These are phyloP conservation scores for Thalassophryne amazonica DNA, from an alignment of 2,797 vertebrate species.

Conservation along the genomic window DNA sequence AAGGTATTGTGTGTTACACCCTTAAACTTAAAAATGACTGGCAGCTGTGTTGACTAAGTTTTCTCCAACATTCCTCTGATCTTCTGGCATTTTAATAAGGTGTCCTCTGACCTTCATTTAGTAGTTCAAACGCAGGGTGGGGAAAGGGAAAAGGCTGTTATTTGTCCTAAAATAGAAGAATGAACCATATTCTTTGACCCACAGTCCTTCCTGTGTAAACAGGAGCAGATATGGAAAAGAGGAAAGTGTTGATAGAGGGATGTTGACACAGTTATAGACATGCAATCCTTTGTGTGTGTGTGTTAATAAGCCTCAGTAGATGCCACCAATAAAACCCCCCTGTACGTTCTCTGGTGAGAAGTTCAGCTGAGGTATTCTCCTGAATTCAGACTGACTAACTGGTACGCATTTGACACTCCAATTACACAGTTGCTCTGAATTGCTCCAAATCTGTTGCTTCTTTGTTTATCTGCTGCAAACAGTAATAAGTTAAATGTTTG, in stretches of 20 bases:
- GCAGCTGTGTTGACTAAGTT: background rate
- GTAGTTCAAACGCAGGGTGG: slow-evolving; percentile 13
- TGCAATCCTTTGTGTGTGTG: slow-evolving; percentile 20
- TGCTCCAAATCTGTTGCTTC: too few species aligned
- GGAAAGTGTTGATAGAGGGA: slow-evolving; percentile 31
- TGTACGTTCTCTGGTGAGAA: too few species aligned
- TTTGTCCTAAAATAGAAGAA: slow-evolving; percentile 36
- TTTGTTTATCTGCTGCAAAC: too few species aligned
- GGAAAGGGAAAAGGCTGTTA: slow-evolving; percentile 25
- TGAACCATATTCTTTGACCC: slow-evolving; percentile 16
- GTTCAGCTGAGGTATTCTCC: too few species aligned
- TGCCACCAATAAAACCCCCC: too few species aligned
- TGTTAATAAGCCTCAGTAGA: slow-evolving; percentile 28
- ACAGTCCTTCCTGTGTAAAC: slow-evolving; percentile 10
- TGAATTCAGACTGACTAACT: too few species aligned
- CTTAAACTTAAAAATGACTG: background rate
- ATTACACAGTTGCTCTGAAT: too few species aligned
- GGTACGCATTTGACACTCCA: too few species aligned
- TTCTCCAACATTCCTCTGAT: slow-evolving; percentile 1
- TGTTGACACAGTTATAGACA: slow-evolving; percentile 25
- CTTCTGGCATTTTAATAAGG: slow-evolving; percentile 14
- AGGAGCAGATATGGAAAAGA: too few species aligned
- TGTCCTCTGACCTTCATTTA: slow-evolving; percentile 32
- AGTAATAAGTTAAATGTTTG: too few species aligned
- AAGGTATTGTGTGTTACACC: background rate